Base-by-base conservation (phyloP, 2,888 invertebrate genomes). In the Oscheius myriophilus region DNA sequence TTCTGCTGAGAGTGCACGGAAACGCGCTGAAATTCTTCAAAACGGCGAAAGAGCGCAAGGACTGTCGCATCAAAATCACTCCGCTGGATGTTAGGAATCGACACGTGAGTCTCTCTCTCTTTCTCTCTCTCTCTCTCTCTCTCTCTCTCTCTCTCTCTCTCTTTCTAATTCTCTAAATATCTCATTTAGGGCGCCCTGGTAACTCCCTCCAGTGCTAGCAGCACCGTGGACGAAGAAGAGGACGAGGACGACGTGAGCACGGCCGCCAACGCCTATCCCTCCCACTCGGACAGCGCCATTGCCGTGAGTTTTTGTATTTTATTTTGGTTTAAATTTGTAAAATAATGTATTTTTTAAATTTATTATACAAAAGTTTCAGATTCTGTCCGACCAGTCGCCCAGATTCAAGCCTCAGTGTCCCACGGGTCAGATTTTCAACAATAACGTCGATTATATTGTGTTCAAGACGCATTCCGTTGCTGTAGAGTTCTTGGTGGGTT, bases 21-120 rank as follows among this genome's bases (percentile, higher is more conserved):
- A 78, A 77, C 41, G 83, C 86, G 6, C 62, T 86, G 52, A 84
- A 84, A 61, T 86, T 84, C 70, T 85, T 80, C 73, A 85, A 85
- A 59, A 73, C 80, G 16, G 41, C 71, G 6, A 75, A 83, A 52
- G 74, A 76, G n/a, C 66, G 80, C 12, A 73, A 77, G 43, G 71
- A 78, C 54, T 84, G 84, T 67, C 73, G 81, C 2, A 71, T 86
- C 51, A 79, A 77, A 59, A 69, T 83, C 63, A 78, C 80, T n/a
- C 83, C 86, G 11, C 51, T 85, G 53, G 86, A 86, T 69, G 75
- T 86, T 45, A 58, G 86, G 18, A 78, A 79, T 55, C 73, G 71
- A 65, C 53, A 70, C 68, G 84, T 83, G 23, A 67, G 79, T 69
- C 39, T 26, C 23, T 23, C 14, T 21, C 43, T 25, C 33, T 12